phyloP scores from a whole-genome alignment of 2,113 vertebrate genomes.

The Euleptes europaea region DNA sequence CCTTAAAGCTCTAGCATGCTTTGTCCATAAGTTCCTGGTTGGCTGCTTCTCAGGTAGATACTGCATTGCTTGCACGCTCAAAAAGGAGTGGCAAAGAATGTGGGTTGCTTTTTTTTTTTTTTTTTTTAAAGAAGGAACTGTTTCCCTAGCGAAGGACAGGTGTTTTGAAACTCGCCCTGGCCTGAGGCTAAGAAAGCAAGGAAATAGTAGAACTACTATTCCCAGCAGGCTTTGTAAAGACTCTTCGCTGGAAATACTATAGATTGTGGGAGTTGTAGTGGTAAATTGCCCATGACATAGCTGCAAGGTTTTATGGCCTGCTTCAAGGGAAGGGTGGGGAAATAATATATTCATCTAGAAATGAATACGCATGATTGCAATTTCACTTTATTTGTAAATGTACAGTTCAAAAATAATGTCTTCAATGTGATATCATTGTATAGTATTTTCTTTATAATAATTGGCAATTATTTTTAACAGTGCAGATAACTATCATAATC shows the following conservation, averaged over 20 bases:
- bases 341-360: not conserved
- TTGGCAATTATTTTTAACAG: not conserved
- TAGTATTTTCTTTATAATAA: not conserved
- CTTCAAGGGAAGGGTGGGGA: not conserved
- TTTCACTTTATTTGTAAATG: not conserved
- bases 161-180: not conserved
- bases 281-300: not conserved
- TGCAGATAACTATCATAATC: not conserved
- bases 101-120: too few relatives aligned
- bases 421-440: not conserved
- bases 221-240: conserved; percentile 2
- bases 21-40: conserved; percentile 5
- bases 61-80: not conserved
- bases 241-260: accelerated
- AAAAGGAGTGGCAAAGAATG: not conserved
- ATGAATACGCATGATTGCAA: not conserved
- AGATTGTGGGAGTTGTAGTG: conserved; percentile 39
- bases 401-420: not conserved
- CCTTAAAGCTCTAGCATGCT: not conserved
- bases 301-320: not conserved
- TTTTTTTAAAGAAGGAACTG: not conserved
- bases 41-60: conserved; percentile 15
- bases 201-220: conserved; percentile 9
- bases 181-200: accelerated
- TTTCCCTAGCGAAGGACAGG: not conserved